Conservation (phyloP, 2,797 vertebrate genomes). For the Phrynocephalus vlangalii region DNA sequence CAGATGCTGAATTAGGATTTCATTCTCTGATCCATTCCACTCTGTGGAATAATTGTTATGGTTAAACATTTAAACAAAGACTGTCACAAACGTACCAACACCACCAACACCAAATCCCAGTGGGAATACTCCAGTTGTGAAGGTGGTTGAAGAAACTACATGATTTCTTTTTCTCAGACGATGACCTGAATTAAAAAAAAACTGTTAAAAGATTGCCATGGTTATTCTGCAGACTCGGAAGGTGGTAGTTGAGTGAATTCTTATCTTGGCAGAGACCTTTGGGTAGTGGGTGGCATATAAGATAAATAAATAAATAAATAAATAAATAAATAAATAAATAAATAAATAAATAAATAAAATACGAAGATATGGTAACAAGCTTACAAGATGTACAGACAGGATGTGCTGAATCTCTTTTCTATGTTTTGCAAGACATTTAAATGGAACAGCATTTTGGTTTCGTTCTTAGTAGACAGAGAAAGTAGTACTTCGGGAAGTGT, state of each 20-base stretch:
- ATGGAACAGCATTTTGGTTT: conserved; percentile 17
- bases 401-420: conserved; percentile 25
- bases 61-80: background rate
- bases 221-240: conserved; percentile 76
- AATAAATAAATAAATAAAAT: no score
- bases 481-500: conserved; percentile 27
- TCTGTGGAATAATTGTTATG: background rate
- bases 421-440: conserved; percentile 44
- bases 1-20: background rate
- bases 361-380: no score
- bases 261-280: conserved; percentile 28
- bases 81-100: background rate
- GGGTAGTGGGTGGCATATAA: no score
- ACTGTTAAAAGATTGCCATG: conserved; percentile 48
- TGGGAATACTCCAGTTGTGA: conserved; percentile 26
- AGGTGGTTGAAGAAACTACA: conserved; percentile 20
- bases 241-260: conserved; percentile 70
- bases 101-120: background rate
- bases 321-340: no score
- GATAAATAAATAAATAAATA: no score
- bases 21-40: background rate
- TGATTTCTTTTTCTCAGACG: conserved; percentile 48
- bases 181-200: background rate
- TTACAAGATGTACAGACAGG: conserved; percentile 25
- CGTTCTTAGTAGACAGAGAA: background rate